Evolutionary conservation across 2,113 vertebrate genomes (phyloP).

Genomic region (Amphilophus citrinellus): DNA sequence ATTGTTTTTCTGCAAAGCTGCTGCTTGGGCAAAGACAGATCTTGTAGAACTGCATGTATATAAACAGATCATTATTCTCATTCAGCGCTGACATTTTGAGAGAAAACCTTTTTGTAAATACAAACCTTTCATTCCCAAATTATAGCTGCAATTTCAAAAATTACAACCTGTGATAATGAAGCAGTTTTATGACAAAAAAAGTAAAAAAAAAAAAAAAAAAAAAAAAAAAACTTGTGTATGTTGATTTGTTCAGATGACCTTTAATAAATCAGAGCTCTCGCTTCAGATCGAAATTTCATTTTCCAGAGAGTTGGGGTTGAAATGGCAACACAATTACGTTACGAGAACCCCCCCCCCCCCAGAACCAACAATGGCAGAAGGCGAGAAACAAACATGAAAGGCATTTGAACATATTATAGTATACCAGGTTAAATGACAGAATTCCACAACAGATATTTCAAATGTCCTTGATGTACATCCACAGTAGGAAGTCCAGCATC

Average conservation of each 20-base stretch:
- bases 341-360: background rate
- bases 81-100: constrained; percentile 8
- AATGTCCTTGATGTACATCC: constrained; percentile 19
- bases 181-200: background rate
- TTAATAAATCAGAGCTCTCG: constrained; percentile 29
- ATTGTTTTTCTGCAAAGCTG: constrained; percentile 48
- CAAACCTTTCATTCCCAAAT: constrained; percentile 9
- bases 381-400: background rate
- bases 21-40: background rate
- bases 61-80: background rate
- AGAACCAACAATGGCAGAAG: background rate
- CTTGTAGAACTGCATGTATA: background rate
- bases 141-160: background rate
- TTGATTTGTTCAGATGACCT: constrained; percentile 32
- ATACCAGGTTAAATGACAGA: background rate
- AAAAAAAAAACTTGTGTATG: background rate
- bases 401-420: background rate
- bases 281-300: constrained; percentile 51
- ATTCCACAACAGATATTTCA: background rate
- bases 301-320: background rate
- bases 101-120: background rate
- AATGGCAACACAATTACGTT: constrained; percentile 42
- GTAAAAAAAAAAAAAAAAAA: no score
- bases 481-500: constrained; percentile 14
- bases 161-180: background rate